Evolutionary conservation across 2,888 invertebrate species (phyloP).

Genomic region (Petrolisthes manimaculis): DNA sequence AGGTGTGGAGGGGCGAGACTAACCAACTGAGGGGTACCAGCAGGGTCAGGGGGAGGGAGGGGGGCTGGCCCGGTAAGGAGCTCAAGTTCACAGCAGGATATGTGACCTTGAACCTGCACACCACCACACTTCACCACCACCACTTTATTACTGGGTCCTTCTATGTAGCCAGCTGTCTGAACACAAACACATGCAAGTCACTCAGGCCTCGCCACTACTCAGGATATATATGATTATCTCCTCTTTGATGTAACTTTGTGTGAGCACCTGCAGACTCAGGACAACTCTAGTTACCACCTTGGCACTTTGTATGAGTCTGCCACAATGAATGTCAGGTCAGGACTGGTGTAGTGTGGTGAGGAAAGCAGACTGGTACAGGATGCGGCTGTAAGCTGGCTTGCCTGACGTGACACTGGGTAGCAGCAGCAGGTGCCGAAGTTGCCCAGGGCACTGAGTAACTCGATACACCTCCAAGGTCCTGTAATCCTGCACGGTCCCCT

Average conservation of each 20-base stretch:
- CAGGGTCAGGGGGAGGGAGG: conserved; percentile 38
- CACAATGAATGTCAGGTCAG: neutral
- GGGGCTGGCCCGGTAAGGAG: conserved; percentile 10
- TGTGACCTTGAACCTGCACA: conserved; percentile 29
- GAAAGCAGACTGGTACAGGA: neutral
- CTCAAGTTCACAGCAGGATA: conserved; percentile 22
- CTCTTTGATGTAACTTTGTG: neutral
- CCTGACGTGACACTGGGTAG: neutral
- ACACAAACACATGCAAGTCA: conserved; percentile 18
- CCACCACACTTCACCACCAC: neutral
- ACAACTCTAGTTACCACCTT: neutral
- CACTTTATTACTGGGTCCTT: neutral
- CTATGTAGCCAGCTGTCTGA: neutral
- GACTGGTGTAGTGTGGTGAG: neutral
- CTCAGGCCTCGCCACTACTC: neutral
- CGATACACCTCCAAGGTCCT: conserved; percentile 50
- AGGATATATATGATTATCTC: neutral
- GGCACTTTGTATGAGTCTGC: neutral
- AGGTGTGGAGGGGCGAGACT: conserved; percentile 9
- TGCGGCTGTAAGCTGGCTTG: neutral
- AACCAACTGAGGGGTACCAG: neutral
- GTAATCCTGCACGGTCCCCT: conserved; percentile 29
- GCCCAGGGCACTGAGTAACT: conserved; percentile 32
- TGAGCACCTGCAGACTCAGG: neutral
- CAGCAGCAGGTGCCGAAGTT: conserved; percentile 43